These are phyloP conservation scores for Pteropus rufus DNA, from an alignment of 2,797 vertebrate species.

Conservation along the genomic window DNA sequence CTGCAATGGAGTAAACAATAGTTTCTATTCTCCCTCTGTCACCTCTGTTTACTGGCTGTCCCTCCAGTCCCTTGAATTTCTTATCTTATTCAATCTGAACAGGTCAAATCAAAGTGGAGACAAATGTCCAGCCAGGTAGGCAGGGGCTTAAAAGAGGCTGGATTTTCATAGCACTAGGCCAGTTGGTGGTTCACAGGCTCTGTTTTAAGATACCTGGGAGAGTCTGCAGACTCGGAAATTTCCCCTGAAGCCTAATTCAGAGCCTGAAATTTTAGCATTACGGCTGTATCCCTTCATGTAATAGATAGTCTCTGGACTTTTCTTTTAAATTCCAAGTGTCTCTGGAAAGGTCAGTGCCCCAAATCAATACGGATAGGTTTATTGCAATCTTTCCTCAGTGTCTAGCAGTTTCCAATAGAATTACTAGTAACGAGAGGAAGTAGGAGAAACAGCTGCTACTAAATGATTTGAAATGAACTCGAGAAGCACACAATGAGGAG, in stretches of 20 bases:
- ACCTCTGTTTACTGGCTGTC: neutral
- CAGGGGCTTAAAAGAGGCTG: neutral
- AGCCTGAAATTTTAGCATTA: neutral
- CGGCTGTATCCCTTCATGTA: neutral
- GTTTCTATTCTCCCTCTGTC: neutral
- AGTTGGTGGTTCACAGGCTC: neutral
- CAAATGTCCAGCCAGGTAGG: neutral
- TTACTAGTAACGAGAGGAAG: neutral
- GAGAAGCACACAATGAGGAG: neutral
- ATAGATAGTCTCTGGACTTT: neutral
- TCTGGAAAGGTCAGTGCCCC: neutral
- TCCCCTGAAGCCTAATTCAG: neutral
- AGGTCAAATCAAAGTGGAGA: neutral
- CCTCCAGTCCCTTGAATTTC: neutral
- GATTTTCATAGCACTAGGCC: neutral
- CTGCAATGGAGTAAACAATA: too few relatives aligned
- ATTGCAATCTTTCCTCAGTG: neutral
- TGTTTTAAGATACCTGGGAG: neutral
- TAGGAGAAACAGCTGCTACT: neutral
- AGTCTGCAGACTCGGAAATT: neutral
- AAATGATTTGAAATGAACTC: neutral
- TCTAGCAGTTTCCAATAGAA: neutral
- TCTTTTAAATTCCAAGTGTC: neutral
- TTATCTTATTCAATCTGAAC: neutral
- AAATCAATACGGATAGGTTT: constrained; percentile 12